Conservation (phyloP, 2,797 vertebrate genomes). For the Neosilurus hyrtlii region DNA sequence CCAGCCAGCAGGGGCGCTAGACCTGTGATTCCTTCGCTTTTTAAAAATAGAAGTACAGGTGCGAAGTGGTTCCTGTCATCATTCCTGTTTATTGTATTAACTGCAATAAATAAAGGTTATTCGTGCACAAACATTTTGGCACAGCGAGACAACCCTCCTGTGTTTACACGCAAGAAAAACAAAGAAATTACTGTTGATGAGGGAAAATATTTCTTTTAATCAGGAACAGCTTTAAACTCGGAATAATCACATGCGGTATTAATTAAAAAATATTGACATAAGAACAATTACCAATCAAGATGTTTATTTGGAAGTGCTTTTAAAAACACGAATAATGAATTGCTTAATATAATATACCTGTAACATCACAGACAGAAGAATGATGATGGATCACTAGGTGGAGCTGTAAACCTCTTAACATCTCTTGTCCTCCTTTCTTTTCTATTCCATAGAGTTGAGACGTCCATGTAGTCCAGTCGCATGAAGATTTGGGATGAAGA, state of each 20-base stretch:
- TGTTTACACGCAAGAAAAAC: neutral
- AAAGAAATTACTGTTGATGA: conserved; percentile 10
- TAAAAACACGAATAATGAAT: neutral
- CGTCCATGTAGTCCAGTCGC: neutral
- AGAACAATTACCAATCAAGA: neutral
- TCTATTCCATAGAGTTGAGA: neutral
- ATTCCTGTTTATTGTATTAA: neutral
- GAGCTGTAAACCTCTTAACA: neutral
- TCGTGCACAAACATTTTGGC: neutral
- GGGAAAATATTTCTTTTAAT: neutral
- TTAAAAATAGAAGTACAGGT: too few relatives aligned
- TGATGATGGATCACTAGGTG: conserved; percentile 17
- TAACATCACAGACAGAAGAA: neutral
- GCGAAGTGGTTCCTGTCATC: neutral
- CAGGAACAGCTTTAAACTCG: conserved; percentile 21
- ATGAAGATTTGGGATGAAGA: too few relatives aligned
- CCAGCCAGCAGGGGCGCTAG: too few relatives aligned
- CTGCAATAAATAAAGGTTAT: neutral
- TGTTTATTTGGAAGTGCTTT: neutral
- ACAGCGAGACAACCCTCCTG: neutral
- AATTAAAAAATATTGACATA: neutral
- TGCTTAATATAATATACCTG: neutral
- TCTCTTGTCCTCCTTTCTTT: neutral
- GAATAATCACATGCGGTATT: neutral
- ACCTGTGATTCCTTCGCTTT: too few relatives aligned